Evolutionary conservation across 2,888 invertebrate genomes (phyloP), one percentile per base, ranked within the genome.

Genomic region (Galeruca laticollis): DNA sequence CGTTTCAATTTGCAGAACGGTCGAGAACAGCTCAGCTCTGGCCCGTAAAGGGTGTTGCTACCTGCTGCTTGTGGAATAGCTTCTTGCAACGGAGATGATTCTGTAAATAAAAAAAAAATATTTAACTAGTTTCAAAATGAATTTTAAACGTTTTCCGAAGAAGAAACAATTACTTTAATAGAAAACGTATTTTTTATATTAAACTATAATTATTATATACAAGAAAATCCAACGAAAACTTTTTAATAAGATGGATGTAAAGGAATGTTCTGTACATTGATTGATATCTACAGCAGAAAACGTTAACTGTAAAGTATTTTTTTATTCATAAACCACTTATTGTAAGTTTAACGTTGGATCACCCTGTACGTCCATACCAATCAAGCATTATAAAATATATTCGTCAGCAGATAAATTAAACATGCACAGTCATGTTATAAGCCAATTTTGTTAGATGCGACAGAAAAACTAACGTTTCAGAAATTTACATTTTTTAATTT

Each of bases 1-100:
- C 92, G 88, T 83, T 93, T 94, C 75, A 94, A 87, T 82, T 94
- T 94, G 84, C 94, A 94, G 83, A 94, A 94, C 4, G 94, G 93
- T 20, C 93, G 87, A 63, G 92, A 91, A 83, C 94, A 94, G 63
- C 90, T 89, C 68, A 89, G 86, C 73, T 91, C 90, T 0, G 90
- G 90, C 0, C 90, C 90, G 80, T 90, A 92, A 31, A 89, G 84
- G 0, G 87, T 88, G 77, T 88, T 89, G 59, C 85, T 84, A 20
- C 80, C 81, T 3, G 62, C 61, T 6, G 62, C 69, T 60, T 60
- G 72, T 20, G 56, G 33, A 8, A 40, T 60, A 10, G 51, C n/a
- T 18, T 74, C 72, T 37, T 69, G 57, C 15, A 20, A 33, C 40
- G 69, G 68, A 15, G 49, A 35, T 1, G 73, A 33, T 61, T 78